Evolutionary conservation across 2,797 vertebrate species (phyloP), one percentile per base, ranked within the genome.

Genomic region (Capromys pilorides): DNA sequence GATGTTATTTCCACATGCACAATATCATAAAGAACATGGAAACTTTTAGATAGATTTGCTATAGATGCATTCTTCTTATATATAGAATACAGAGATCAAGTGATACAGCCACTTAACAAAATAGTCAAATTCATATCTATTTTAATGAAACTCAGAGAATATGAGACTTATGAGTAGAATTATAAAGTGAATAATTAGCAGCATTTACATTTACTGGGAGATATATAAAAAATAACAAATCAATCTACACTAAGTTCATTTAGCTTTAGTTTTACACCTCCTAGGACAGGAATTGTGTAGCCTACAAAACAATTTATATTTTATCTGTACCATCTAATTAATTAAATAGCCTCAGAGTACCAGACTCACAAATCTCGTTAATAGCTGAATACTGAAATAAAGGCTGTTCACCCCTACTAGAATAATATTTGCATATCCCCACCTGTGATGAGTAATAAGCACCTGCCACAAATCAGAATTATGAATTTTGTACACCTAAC

Each of bases 371-470:
- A 98, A 98, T 98, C 98, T 98, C 97, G 97, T 98, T 98, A 99
- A 98, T 98, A 99, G 98, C 98, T 97, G 98, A 98, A 98, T 98
- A 97, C 97, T 97, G 98, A 98, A 98, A 98, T 98, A 98, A 98
- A 98, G 98, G 98, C 98, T 98, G 98, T 97, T 98, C 98, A 98
- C 98, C 98, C 98, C 97, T 98, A 97, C 98, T 98, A 98, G 98
- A 98, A 98, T 98, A 98, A 98, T 98, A 98, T 98, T 99, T 98
- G 98, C 98, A 98, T 98, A 98, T 98, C 98, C 98, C 98, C 99
- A 99, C 99, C 99, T 99, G 98, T 98, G 98, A 98, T 98, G 98
- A 98, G 98, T 98, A 98, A 98, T 98, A 98, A 99, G 98, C 98
- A 98, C 98, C 98, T 98, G 98, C 98, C 98, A 99, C 98, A 98